Conservation (phyloP, 2,797 vertebrate species). For the Geotrypetes seraphini region DNA sequence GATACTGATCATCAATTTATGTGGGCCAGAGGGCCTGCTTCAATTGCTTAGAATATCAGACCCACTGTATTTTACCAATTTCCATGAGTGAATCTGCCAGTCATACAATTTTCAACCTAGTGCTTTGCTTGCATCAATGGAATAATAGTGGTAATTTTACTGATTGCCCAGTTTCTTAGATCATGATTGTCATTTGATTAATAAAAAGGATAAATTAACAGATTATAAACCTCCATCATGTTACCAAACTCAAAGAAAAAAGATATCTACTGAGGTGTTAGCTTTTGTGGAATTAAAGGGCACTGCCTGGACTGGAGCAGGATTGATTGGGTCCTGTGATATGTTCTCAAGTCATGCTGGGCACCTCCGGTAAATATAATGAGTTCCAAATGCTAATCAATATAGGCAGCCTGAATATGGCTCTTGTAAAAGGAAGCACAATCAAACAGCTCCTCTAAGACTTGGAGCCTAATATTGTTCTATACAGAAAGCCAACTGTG, state of each 20-base stretch:
- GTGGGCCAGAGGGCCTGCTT: no score
- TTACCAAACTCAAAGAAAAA: no score
- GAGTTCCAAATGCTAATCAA: slow-evolving; percentile 35
- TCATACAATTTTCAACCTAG: no score
- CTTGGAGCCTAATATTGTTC: background rate
- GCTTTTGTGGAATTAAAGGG: background rate
- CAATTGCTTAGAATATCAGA: no score
- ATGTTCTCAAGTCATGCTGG: slow-evolving; percentile 23
- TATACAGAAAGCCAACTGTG: background rate
- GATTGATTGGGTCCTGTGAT: slow-evolving; percentile 37
- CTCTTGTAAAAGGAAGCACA: slow-evolving; percentile 25
- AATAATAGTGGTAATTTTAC: background rate
- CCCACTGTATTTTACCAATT: no score
- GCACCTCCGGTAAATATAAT: slow-evolving; percentile 31
- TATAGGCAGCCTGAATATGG: slow-evolving; percentile 16
- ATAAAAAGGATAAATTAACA: slow-evolving; percentile 9
- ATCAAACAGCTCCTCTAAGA: slow-evolving; percentile 25
- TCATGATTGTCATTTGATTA: background rate
- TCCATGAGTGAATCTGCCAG: no score
- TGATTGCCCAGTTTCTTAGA: background rate
- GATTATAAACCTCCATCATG: no score
- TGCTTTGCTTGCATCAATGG: slow-evolving; percentile 4
- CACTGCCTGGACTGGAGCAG: slow-evolving; percentile 26
- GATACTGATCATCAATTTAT: no score
- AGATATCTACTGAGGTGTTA: slow-evolving; percentile 11